Base-by-base conservation (phyloP, 2,888 invertebrate species). In the Choristoneura rosaceana region DNA sequence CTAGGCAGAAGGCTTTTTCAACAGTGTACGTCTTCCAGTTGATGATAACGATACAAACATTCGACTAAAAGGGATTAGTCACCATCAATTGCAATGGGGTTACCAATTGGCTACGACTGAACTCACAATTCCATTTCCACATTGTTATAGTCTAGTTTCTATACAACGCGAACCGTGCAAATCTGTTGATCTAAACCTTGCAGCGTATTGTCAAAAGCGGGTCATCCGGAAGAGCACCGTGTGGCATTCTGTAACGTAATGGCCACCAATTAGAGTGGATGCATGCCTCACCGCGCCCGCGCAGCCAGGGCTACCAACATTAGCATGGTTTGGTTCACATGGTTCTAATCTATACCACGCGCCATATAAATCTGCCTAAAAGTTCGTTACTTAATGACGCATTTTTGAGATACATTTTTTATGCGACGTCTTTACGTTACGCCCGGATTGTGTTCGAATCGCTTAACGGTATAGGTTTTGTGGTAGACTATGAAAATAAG, bases 181-280 rank as follows among this genome's bases (percentile, higher is more conserved):
- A 61, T 61, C 47, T 9, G 47, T 64, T 55, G 45, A 67, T 62
- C 63, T 58, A 52, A 73, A 63, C 71, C 67, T 71, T 65, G 60
- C 66, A 45, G 50, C 9, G 41, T 47, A 68, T 71, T 67, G 68
- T 68, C 62, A 61, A 71, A 73, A 73, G 63, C 68, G 63, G 68
- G 71, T 73, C 71, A 52, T 68, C 63, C 71, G 71, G 71, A 73
- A 73, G 71, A 62, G 60, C 45, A 65, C 61, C 34, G 70, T 64
- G 41, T 25, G 62, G 50, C 60, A 66, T 61, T 60, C 71, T 38
- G 55, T 71, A 71, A 71, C 70, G 74, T 74, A 77, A 77, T 79
- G 76, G 74, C 74, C 70, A 74, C 71, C 78, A 77, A 81, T 80
- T 78, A 78, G 75, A 79, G 76, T 76, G 76, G 76, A 55, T 70